A percentile compares a stretch with the other conserved stretches of the same genome.
These are phyloP conservation scores for Acronicta alni DNA, from an alignment of 2,888 invertebrate genomes.

Conservation along the genomic window DNA sequence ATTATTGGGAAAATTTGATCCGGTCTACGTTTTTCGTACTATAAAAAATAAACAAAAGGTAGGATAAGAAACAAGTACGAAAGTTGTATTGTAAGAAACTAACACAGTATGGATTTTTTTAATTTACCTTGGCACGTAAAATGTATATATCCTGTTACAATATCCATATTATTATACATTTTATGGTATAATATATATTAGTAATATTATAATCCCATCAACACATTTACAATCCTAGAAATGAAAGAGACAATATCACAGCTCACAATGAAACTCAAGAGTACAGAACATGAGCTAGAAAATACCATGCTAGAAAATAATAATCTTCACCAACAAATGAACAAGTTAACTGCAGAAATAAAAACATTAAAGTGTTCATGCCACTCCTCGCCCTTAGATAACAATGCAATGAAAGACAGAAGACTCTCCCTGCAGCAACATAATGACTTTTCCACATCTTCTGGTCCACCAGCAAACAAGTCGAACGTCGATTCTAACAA, in stretches of 20 bases:
- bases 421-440: constrained; percentile 2
- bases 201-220: too few relatives aligned
- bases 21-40: too few relatives aligned
- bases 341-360: constrained; percentile 2
- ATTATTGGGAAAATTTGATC: too few relatives aligned
- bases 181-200: too few relatives aligned
- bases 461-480: constrained; percentile 6
- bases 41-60: too few relatives aligned
- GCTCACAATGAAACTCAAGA: not conserved
- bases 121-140: too few relatives aligned
- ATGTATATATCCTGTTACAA: too few relatives aligned
- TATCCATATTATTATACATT: too few relatives aligned
- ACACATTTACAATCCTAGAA: not conserved
- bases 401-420: not conserved
- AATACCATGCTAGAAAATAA: constrained; percentile 8
- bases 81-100: too few relatives aligned
- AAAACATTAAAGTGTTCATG: constrained; percentile 2
- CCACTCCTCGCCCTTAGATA: not conserved
- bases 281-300: not conserved
- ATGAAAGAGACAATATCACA: not conserved
- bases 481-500: constrained; percentile 5
- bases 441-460: constrained; percentile 6
- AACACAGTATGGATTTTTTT: too few relatives aligned
- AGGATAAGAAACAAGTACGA: too few relatives aligned
- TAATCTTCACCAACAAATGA: constrained; percentile 4